phyloP scores from a whole-genome alignment of 2,113 vertebrate genomes.

The Pongo abelii region DNA sequence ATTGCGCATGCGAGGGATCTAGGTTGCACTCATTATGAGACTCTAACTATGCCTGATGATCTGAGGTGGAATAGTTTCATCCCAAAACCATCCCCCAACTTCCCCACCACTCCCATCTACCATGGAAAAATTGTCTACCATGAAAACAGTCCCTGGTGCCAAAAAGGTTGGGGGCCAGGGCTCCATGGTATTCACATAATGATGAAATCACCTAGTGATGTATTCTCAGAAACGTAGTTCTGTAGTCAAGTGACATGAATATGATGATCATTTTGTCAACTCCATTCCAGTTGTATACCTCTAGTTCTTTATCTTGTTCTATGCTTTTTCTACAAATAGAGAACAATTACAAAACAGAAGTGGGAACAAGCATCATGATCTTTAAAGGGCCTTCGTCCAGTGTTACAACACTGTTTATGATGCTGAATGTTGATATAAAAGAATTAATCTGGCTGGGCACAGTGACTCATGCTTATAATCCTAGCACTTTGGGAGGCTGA shows the following conservation, averaged over 20 bases:
- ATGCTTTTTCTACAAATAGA: not conserved
- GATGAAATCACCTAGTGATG: not conserved
- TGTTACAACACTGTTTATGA: not conserved
- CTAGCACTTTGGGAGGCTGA: too few relatives aligned
- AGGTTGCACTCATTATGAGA: too few relatives aligned
- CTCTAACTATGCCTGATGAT: too few relatives aligned
- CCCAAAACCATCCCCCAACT: too few relatives aligned
- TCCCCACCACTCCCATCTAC: too few relatives aligned
- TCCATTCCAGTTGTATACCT: not conserved
- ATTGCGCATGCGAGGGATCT: too few relatives aligned
- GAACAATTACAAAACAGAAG: not conserved
- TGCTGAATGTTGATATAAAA: not conserved
- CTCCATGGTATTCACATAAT: not conserved
- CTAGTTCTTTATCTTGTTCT: not conserved
- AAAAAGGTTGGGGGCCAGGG: too few relatives aligned
- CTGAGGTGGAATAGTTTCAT: too few relatives aligned
- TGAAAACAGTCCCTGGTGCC: too few relatives aligned
- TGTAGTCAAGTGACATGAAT: not conserved
- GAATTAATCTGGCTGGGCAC: too few relatives aligned
- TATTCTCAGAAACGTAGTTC: not conserved
- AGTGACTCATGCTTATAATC: too few relatives aligned
- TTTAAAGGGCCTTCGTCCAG: not conserved
- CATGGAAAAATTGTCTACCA: too few relatives aligned
- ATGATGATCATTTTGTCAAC: not conserved
- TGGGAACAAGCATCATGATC: not conserved